Conservation (phyloP, 92 coral and sea anemone genomes). For the Bergia puertoricense region DNA sequence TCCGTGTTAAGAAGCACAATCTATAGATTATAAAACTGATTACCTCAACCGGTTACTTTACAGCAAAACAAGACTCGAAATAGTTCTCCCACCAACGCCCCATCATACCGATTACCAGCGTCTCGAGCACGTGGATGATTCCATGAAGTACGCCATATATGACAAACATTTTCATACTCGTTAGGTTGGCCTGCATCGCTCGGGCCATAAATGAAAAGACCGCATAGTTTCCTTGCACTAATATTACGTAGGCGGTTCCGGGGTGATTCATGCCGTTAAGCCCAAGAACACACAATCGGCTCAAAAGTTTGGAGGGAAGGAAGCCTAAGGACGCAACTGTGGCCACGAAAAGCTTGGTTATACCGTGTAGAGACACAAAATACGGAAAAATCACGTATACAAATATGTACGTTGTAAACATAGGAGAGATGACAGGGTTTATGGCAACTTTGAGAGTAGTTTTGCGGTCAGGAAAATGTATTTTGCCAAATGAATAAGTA, state of each 20-base stretch:
- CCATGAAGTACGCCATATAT: constrained; percentile 24
- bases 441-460: constrained; percentile 1
- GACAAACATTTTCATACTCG: constrained; percentile 5
- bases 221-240: not conserved
- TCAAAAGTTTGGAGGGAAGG: constrained; percentile 17
- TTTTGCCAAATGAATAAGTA: not conserved
- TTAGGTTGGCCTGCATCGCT: constrained; percentile 28
- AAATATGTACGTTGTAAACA: not conserved
- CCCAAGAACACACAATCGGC: constrained; percentile 26
- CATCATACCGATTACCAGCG: not conserved
- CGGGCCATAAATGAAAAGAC: constrained; percentile 13
- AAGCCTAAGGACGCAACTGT: constrained; percentile 11
- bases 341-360: constrained; percentile 14
- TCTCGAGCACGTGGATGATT: constrained; percentile 22
- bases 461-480: not conserved
- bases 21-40: not conserved
- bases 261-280: constrained; percentile 7
- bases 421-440: not conserved
- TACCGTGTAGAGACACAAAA: constrained; percentile 16
- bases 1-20: not conserved
- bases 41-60: not conserved
- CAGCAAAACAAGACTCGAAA: not conserved
- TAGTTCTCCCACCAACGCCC: not conserved
- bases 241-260: constrained; percentile 8
- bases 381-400: constrained; percentile 20